Percentiles rank a stretch among this genome's conserved stretches.
Conservation (phyloP, 2,113 vertebrate species). For the Cariama cristata region DNA sequence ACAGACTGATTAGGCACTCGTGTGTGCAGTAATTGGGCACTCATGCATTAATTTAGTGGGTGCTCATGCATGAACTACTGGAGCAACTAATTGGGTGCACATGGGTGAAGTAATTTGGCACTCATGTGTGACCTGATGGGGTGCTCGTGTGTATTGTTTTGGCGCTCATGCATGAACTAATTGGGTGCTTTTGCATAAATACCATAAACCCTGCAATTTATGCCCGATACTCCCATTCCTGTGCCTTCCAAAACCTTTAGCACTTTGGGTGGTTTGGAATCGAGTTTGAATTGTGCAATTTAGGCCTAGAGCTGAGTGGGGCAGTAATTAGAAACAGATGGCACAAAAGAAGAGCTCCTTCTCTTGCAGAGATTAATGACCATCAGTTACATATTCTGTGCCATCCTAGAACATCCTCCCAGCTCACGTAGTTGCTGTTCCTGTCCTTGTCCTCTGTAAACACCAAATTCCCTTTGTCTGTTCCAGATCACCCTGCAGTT, state of each 20-base stretch:
- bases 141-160: neutral
- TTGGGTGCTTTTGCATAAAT: neutral
- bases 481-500: neutral
- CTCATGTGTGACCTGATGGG: neutral
- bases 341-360: neutral
- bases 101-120: neutral
- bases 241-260: conserved; percentile 38
- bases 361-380: conserved; percentile 12
- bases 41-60: neutral
- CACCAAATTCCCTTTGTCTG: neutral
- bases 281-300: conserved; percentile 4
- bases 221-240: neutral
- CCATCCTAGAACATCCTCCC: neutral
- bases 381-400: neutral
- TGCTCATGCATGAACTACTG: neutral
- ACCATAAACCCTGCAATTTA: neutral
- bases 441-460: neutral
- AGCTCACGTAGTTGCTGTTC: neutral
- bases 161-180: neutral
- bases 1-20: neutral
- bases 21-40: neutral
- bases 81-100: neutral
- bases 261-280: conserved; percentile 45
- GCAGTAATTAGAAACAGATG: conserved; percentile 37
- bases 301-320: conserved; percentile 11